Evolutionary conservation across 2,113 vertebrate species (phyloP), one percentile per base, ranked within the genome.

Genomic region (Pontoporia blainvillei): DNA sequence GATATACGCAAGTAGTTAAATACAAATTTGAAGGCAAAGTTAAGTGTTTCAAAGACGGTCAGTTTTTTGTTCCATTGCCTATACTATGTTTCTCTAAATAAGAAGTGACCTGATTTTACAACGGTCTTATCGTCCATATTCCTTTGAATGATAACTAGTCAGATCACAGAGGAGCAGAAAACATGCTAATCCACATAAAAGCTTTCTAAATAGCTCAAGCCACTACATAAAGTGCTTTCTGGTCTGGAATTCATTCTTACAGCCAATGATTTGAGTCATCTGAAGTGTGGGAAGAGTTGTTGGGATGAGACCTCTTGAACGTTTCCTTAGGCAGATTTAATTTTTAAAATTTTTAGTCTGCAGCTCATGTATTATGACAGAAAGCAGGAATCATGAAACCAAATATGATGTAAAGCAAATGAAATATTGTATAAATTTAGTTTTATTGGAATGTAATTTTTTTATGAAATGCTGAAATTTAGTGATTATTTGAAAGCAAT

Each of bases 131-230:
- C 34, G 93, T 92, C 29, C 13, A 12, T 59, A 72, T 86, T 89
- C 18, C 34, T 86, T 79, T 89, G 83, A 96, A 91, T 88, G 82
- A 89, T 82, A 92, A 69, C 46, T 97, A 78, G 78, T 90, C 72
- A 86, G 36, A 78, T 95, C 41, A 94, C 36, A 18, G 34, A 89
- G 57, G n/a, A 95, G 18, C 64, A 93, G 20, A 39, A 67, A 86
- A 21, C 72, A 54, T 84, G n/a, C 36, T 89, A 93, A 97, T 96
- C 46, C 25, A 62, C 62, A 82, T 93, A 93, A 96, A 91, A 96
- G 36, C 81, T 92, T 93, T 90, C 52, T 91, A 79, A 83, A 81
- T 79, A 88, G 61, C 61, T 90, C 61, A 91, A 34, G 61, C 17
- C 44, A 83, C 67, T 67, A 75, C 27, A n/a, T 92, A 95, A 96